Base-by-base conservation (phyloP, 2,888 invertebrate species). In the Iselma pallidipennis region DNA sequence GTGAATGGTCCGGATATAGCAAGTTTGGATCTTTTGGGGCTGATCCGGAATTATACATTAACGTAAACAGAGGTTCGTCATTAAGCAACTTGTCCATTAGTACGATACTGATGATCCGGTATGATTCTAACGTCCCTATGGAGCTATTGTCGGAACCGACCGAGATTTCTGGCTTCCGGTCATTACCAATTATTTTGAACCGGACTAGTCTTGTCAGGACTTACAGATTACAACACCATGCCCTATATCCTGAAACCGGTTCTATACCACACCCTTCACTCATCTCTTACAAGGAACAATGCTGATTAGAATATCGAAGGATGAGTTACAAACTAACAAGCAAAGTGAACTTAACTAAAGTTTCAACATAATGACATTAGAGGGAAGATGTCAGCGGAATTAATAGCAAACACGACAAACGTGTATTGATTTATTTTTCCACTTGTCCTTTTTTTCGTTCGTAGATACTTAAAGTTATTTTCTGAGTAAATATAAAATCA, bases 61-160 rank as follows among this genome's bases (percentile, higher is more conserved):
- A 73, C 75, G 76, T 78, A 75, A 76, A 78, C 77, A 77, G 72
- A 68, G 73, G 71, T 76, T 73, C 74, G 76, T 77, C 76, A 76
- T 77, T 77, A 78, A 66, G 71, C 74, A 74, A 74, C 75, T 77
- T 77, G 76, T 77, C 76, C 75, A 76, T 77, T 77, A 76, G 74
- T 70, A 69, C 68, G 70, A 70, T 68, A 74, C 67, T 71, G 76
- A 75, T 76, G 75, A 74, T 75, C 73, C 71, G 68, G 72, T 72
- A 69, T 74, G 74, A 74, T 73, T 72, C 72, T 64, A 25, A 63
- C 73, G 72, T 73, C 73, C 74, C 76, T 65, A 52, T 58, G 69
- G 75, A 73, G 71, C 72, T 68, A 73, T 73, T 71, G 59, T 71
- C 71, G 74, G 75, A 76, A 73, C 74, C 71, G 71, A 67, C 70